These are phyloP conservation scores for Onthophagus taurus DNA, from an alignment of 1,140 invertebrate genomes.

Conservation along the genomic window DNA sequence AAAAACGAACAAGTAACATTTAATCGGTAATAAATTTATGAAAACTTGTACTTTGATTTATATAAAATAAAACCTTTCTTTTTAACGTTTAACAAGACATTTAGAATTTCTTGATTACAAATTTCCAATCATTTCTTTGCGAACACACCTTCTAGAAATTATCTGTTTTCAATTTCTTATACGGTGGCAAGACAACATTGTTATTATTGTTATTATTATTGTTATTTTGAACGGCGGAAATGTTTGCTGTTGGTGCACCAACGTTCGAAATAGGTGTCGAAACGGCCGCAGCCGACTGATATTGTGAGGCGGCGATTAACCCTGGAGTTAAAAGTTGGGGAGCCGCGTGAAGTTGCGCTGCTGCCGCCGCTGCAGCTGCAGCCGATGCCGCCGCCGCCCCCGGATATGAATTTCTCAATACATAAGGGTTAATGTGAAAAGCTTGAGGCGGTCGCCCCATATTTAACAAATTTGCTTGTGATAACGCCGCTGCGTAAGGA, in stretches of 20 bases:
- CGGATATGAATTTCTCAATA: slow-evolving; percentile 25
- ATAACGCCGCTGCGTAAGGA: slow-evolving; percentile 30
- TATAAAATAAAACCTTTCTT: too few species aligned
- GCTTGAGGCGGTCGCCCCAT: slow-evolving; percentile 48
- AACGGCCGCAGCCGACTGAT: slow-evolving; percentile 30
- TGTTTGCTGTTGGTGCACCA: slow-evolving; percentile 32
- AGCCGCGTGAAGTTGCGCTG: slow-evolving; percentile 28
- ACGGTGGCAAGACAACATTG: slow-evolving; percentile 62
- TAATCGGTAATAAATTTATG: too few species aligned
- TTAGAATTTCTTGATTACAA: too few species aligned
- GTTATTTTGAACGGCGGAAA: slow-evolving; percentile 25
- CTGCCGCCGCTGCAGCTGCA: slow-evolving; percentile 24
- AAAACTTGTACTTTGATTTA: too few species aligned
- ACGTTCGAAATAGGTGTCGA: slow-evolving; percentile 27
- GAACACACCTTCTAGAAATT: too few species aligned
- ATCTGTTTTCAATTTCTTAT: slow-evolving; percentile 81
- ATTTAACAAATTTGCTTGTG: slow-evolving; percentile 46
- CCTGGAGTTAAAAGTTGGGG: slow-evolving; percentile 35
- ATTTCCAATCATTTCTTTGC: too few species aligned
- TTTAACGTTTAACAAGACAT: too few species aligned
- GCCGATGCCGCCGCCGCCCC: slow-evolving; percentile 29
- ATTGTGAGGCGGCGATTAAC: slow-evolving; percentile 36
- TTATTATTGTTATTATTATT: slow-evolving; percentile 41
- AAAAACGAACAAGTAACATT: too few species aligned
- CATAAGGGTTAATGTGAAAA: slow-evolving; percentile 44